Evolutionary conservation across 2,888 invertebrate species (phyloP), one percentile per base, ranked within the genome.

Genomic region (Drosophila histrio): DNA sequence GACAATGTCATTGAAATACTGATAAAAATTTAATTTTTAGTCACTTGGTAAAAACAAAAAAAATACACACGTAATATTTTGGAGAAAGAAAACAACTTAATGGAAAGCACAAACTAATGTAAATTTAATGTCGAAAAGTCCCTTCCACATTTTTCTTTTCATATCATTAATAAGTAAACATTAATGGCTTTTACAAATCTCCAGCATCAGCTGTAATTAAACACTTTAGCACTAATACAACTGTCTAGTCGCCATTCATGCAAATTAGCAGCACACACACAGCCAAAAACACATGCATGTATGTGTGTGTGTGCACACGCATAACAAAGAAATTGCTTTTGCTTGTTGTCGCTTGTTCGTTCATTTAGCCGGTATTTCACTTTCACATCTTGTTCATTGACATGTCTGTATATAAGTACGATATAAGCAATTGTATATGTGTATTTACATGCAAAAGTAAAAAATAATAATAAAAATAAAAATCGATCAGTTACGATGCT

Each of bases 401-500:
- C 32, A 9, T 15, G 38, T 17, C 2, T 32, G 11, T 15, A 28
- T 19, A n/a, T 39, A 38, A 4, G 30, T 19, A n/a, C n/a, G n/a
- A n/a, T n/a, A 38, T 26, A n/a, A 7, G 47, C 3, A 36, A 11
- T n/a, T 32, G 19, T 15, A 15, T 24, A 15, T 34, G 6, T 47
- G 13, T 8, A 26, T 26, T 26, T 36, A 24, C 24, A 26, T 17
- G 36, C 52, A n/a, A n/a, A n/a, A 36, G 7, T 28, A 57, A 57
- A 36, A 38, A 46, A 46, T n/a, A n/a, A 19, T 56, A 70, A 70
- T 74, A 57, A 36, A 38, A 46, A 46, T n/a, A n/a, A 19, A 58
- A 70, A 70, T 74, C 75, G 72, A 79, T 79, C 69, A 69, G 60
- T 54, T 52, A 41, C 65, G 70, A 50, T 17, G 13, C 17, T 36